Evolutionary conservation across 1,140 invertebrate species (phyloP).

Genomic region (Pseudoatta argentina): DNA sequence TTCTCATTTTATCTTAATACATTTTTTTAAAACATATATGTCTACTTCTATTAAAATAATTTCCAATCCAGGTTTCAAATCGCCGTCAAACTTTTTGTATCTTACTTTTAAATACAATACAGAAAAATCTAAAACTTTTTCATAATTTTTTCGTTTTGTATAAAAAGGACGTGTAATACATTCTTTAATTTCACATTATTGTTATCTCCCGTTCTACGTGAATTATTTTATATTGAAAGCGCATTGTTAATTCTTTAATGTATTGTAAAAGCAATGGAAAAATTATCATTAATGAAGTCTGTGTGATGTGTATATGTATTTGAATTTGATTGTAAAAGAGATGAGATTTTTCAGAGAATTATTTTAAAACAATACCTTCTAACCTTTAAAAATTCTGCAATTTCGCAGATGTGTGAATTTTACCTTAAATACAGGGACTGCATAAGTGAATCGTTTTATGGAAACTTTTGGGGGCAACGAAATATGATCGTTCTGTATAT

Average conservation of each 20-base stretch:
- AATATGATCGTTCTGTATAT: slow-evolving; percentile 43
- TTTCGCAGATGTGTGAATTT: neutral
- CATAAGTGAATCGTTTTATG: neutral
- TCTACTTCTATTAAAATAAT: too few relatives aligned
- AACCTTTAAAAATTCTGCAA: neutral
- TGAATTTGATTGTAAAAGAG: neutral
- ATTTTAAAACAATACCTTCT: neutral
- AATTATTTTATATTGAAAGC: neutral
- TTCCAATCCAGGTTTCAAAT: too few relatives aligned
- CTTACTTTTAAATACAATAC: too few relatives aligned
- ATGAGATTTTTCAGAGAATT: neutral
- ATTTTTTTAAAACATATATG: too few relatives aligned
- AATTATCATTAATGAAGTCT: neutral
- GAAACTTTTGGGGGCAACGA: neutral
- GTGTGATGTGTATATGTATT: too few relatives aligned
- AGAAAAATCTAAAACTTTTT: too few relatives aligned
- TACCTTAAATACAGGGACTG: neutral
- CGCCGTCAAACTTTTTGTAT: too few relatives aligned
- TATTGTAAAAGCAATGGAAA: neutral
- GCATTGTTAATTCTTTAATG: neutral
- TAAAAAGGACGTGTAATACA: too few relatives aligned
- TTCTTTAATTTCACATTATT: neutral
- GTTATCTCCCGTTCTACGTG: neutral
- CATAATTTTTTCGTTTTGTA: too few relatives aligned
- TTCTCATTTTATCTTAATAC: too few relatives aligned